phyloP scores from a whole-genome alignment of 2,113 vertebrate genomes.

The Synchiropus splendidus region DNA sequence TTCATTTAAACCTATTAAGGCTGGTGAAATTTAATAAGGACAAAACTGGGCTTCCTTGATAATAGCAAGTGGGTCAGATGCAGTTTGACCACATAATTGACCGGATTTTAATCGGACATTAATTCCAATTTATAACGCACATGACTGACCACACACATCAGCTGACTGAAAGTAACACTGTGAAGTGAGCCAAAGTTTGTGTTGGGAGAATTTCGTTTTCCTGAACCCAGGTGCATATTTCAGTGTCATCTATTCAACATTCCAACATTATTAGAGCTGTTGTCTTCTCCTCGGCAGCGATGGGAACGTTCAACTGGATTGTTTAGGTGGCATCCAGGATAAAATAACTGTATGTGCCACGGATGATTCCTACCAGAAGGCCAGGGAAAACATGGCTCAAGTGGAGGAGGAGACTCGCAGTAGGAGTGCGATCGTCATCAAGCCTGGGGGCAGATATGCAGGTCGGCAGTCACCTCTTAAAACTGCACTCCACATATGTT shows the following conservation, averaged over 20 bases:
- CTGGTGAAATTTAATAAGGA: background rate
- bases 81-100: slow-evolving; percentile 34
- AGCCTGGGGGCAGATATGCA: slow-evolving; percentile 66
- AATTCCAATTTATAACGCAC: no score
- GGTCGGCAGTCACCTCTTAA: no score
- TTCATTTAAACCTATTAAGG: background rate
- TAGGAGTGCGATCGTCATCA: slow-evolving; percentile 89
- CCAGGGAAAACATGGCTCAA: slow-evolving; percentile 90
- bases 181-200: no score
- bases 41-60: background rate
- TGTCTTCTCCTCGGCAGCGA: slow-evolving; percentile 65
- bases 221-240: no score
- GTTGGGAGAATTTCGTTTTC: no score
- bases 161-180: no score
- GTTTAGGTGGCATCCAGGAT: slow-evolving; percentile 92
- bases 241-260: no score
- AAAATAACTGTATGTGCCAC: slow-evolving; percentile 97
- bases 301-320: slow-evolving; percentile 87
- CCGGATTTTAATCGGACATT: slow-evolving; percentile 38
- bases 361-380: slow-evolving; percentile 96
- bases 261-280: background rate
- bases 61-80: slow-evolving; percentile 34
- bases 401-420: slow-evolving; percentile 93
- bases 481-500: no score
- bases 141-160: no score